Base-by-base conservation (phyloP, 2,797 vertebrate genomes). In the Periparus ater region DNA sequence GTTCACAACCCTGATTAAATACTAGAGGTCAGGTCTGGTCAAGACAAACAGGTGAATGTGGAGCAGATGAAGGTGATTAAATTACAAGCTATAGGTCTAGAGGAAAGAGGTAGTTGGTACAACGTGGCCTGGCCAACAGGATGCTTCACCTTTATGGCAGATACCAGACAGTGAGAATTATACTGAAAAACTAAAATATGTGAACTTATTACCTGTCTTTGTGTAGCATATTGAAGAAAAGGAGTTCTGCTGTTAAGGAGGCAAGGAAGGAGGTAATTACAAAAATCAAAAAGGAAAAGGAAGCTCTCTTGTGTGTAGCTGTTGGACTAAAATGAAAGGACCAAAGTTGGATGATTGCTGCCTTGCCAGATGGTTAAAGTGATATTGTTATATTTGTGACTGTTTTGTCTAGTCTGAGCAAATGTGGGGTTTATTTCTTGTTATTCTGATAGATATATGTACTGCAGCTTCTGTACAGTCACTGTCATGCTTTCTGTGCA, bases 291-390 rank as follows among this genome's bases (percentile, higher is more conserved):
- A 86, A 44, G 10, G 45, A 58, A 88, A 53, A 81, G 70, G 89
- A 85, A 92, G 20, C 45, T 11, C 42, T 94, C 58, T 79, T 68
- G 29, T 53, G 13, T 55, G 34, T 95, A 79, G 70, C 92, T 93
- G 85, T 95, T 9, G 0, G 63, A 62, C 45, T 61, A 60, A 72
- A 88, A 88, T 75, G 70, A 60, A 89, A 84, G 87, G 91, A 88
- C 23, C 51, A 57, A 94, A 93, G 91, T 61, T 86, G 53, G 53
- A 38, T 88, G 93, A 92, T 93, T 95, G 85, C 76, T 84, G 58
- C 44, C 34, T 88, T 94, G 47, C 58, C 55, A 40, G 66, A 79
- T 73, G 19, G 90, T 90, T 88, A 57, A 85, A 91, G 55, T 67
- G 60, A 51, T 63, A 79, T 10, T 76, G 83, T 91, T 60, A 16